Conservation (phyloP, 2,113 vertebrate genomes). For the Chloroceryle aenea region DNA sequence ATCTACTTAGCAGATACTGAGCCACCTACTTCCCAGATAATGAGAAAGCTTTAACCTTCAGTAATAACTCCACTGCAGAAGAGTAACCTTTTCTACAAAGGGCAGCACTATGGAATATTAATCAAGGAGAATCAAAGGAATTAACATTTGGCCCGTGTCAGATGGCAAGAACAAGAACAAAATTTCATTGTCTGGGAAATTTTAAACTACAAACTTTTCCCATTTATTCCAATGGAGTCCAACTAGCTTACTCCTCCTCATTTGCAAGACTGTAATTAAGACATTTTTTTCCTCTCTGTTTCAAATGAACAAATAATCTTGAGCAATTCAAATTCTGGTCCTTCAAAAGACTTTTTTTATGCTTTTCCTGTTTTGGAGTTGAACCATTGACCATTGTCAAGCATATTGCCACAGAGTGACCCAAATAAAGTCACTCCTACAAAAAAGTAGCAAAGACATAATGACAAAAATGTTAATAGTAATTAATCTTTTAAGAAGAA, state of each 20-base stretch:
- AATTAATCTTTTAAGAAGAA: background rate
- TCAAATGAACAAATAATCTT: background rate
- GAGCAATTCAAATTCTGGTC: background rate
- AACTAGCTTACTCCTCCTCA: background rate
- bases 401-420: background rate
- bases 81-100: constrained; percentile 12
- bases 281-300: background rate
- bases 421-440: background rate
- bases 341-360: background rate
- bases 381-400: background rate
- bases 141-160: background rate
- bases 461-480: background rate
- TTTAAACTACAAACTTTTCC: background rate
- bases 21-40: background rate
- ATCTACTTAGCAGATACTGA: background rate
- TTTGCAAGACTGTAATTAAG: background rate
- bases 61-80: background rate
- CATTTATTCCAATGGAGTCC: background rate
- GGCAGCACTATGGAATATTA: background rate
- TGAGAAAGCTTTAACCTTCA: background rate
- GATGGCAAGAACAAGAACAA: background rate
- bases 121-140: too few species aligned
- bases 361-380: background rate
- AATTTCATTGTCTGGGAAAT: background rate
- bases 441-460: background rate